Evolutionary conservation across 2,797 vertebrate genomes (phyloP), one percentile per base, ranked within the genome.

Genomic region (Etheostoma perlongum): DNA sequence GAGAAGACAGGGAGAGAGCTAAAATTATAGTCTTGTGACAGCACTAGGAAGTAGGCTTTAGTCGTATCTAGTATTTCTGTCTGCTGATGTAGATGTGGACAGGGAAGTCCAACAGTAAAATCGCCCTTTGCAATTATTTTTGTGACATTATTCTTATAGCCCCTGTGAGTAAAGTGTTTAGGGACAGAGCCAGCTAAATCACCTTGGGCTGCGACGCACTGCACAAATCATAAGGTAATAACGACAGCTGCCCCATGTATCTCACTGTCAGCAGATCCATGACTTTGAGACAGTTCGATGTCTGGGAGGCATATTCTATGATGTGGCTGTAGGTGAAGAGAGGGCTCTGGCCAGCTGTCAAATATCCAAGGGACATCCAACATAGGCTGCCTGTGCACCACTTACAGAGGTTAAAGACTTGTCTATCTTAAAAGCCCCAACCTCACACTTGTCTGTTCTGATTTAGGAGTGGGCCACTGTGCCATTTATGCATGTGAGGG

Each of bases 321-420:
- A 91, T 90, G 92, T 88, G 79, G 61, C 88, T 78, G 87, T 62
- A 85, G 82, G 85, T 89, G 83, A 52, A 52, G 46, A 84, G 71
- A 83, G 78, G 82, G 76, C 78, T 78, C 82, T 77, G 74, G 85
- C 78, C 63, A 74, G 75, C 86, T 91, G 90, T 93, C 90, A 93
- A 84, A 91, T 80, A 88, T 88, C 80, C 53, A 72, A 81, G 89
- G 79, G 87, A 90, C 21, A 66, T 72, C 72, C 77, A 80, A 84
- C 82, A 57, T 69, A 68, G 84, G 75, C 77, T 76, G 85, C 63
- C 81, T 81, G 81, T 52, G 78, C 78, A 84, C 87, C 87, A 93
- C 90, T 93, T 92, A 91, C 78, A 86, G 78, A 88, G 91, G 93
- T 95, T 94, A 94, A 95, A 94, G 87, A 93, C 86, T 60, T 90